These are phyloP conservation scores for Andrena flavipes DNA, from an alignment of 2,888 invertebrate genomes.

Conservation along the genomic window DNA sequence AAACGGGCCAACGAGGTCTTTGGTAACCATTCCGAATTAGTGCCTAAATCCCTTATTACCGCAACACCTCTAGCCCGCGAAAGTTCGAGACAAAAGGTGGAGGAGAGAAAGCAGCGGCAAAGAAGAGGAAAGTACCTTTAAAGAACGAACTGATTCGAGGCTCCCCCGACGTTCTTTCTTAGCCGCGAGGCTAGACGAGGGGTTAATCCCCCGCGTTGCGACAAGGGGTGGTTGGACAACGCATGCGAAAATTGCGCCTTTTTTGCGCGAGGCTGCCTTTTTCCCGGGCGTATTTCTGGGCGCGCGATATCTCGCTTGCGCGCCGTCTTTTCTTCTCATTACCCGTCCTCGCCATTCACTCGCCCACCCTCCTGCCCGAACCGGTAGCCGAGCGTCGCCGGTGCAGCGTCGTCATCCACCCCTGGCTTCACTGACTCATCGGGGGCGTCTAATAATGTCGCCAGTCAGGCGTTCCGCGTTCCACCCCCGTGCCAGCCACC, in stretches of 20 bases:
- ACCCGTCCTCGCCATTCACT: slow-evolving; percentile 35
- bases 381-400: slow-evolving; percentile 37
- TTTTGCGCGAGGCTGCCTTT: slow-evolving; percentile 66
- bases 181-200: slow-evolving; percentile 49
- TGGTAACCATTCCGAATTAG: no score
- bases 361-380: neutral
- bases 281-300: slow-evolving; percentile 59
- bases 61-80: neutral
- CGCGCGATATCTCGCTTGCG: slow-evolving; percentile 70
- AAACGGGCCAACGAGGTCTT: no score
- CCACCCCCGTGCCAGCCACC: slow-evolving; percentile 67
- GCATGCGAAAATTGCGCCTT: slow-evolving; percentile 72
- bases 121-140: neutral
- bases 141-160: slow-evolving; percentile 4
- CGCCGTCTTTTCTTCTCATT: slow-evolving; percentile 73
- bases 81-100: neutral
- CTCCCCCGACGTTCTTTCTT: slow-evolving; percentile 45
- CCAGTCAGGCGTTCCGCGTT: slow-evolving; percentile 83
- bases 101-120: neutral
- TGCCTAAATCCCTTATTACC: neutral
- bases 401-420: slow-evolving; percentile 61
- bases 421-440: slow-evolving; percentile 79
- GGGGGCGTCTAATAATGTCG: slow-evolving; percentile 85
- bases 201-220: slow-evolving; percentile 56
- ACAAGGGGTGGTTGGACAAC: slow-evolving; percentile 36